A percentile compares a stretch with the other conserved stretches of the same genome.
Conservation (phyloP, 2,888 invertebrate genomes). For the Ormyrus pomaceus region DNA sequence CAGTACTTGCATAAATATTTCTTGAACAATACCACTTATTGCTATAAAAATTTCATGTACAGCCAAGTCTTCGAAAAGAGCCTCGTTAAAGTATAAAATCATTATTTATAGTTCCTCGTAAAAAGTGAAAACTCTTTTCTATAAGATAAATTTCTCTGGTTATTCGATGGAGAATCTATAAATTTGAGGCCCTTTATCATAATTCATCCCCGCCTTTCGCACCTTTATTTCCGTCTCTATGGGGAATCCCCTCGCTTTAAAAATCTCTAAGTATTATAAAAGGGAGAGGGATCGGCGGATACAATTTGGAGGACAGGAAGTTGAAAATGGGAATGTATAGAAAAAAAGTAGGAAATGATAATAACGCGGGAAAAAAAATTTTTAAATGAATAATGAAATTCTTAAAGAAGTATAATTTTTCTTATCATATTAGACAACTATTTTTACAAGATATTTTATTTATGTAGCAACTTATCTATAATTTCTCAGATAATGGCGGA, state of each 20-base stretch:
- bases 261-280: background rate
- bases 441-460: no score
- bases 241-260: background rate
- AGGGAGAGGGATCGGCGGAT: background rate
- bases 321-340: background rate
- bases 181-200: slow-evolving; percentile 30
- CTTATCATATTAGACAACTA: no score
- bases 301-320: background rate
- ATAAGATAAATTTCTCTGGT: background rate
- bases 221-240: background rate
- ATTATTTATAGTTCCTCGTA: slow-evolving; percentile 9
- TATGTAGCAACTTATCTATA: no score
- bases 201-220: slow-evolving; percentile 24
- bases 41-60: background rate
- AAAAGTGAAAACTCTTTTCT: background rate
- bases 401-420: no score
- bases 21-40: background rate
- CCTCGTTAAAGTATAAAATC: background rate
- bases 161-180: slow-evolving; percentile 37
- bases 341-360: no score
- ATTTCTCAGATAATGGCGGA: no score
- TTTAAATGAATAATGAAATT: no score
- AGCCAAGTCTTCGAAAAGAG: background rate
- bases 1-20: no score
- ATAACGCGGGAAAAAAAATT: no score